Percentiles rank a stretch among this genome's conserved stretches.
phyloP scores from a whole-genome alignment of 2,888 invertebrate genomes.

The Macrophya annulata region DNA sequence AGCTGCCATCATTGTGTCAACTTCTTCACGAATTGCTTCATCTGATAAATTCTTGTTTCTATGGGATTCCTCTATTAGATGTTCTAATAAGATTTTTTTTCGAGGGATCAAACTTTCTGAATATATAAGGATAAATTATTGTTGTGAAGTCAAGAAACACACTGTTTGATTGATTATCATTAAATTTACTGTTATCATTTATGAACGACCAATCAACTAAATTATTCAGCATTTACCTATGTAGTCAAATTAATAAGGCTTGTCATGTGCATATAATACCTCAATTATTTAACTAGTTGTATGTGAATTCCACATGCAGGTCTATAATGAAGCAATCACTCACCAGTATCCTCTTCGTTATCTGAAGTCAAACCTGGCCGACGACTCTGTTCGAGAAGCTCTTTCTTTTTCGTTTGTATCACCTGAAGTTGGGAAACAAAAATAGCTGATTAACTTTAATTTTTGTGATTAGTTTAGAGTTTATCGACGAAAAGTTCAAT shows the following conservation, averaged over 20 bases:
- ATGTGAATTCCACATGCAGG: neutral
- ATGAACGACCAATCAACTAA: neutral
- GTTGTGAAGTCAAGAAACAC: no score
- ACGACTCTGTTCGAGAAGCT: neutral
- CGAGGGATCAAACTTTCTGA: neutral
- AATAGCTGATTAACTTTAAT: neutral
- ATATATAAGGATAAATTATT: neutral
- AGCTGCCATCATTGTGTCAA: neutral
- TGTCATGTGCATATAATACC: neutral
- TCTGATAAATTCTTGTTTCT: slow-evolving; percentile 80
- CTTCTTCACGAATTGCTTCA: slow-evolving; percentile 15
- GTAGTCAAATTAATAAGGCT: neutral
- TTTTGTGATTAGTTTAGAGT: neutral
- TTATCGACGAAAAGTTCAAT: no score
- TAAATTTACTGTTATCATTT: neutral
- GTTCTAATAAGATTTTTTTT: slow-evolving; percentile 79
- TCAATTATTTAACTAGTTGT: neutral
- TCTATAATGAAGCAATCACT: neutral
- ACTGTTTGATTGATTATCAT: no score
- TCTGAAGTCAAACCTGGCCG: neutral
- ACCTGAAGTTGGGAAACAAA: neutral
- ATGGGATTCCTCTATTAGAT: slow-evolving; percentile 80
- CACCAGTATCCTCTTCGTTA: neutral
- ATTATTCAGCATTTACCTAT: no score
- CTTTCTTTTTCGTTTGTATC: neutral